A percentile compares a stretch with the other conserved stretches of the same genome.
phyloP scores from a whole-genome alignment of 2,888 invertebrate genomes.

The Amiota mariae region DNA sequence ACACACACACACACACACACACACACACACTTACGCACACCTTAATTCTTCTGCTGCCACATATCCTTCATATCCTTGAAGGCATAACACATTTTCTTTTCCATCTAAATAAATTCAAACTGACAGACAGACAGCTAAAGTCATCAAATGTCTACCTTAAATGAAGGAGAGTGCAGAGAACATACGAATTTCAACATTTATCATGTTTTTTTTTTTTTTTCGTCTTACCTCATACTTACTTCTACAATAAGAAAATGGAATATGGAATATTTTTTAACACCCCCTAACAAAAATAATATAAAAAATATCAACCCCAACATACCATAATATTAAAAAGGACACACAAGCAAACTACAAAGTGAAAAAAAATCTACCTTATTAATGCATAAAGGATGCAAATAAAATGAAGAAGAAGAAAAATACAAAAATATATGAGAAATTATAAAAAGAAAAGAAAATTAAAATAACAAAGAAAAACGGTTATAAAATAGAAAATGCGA shows the following conservation, averaged over 20 bases:
- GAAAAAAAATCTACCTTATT: constrained; percentile 25
- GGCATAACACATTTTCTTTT: not conserved
- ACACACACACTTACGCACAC: too few species aligned
- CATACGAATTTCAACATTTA: constrained; percentile 1
- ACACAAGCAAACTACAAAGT: not conserved
- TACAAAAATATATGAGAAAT: not conserved
- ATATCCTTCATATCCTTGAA: not conserved
- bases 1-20: too few species aligned
- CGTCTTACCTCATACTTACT: not conserved
- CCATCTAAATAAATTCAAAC: not conserved
- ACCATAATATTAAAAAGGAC: constrained; percentile 36
- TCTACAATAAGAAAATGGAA: not conserved
- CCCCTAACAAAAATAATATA: constrained; percentile 9
- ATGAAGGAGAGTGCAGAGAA: too few species aligned
- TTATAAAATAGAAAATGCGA: not conserved
- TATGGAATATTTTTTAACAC: constrained; percentile 5
- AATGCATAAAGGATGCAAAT: too few species aligned
- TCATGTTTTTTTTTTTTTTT: constrained; percentile 11
- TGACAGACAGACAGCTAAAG: constrained; percentile 2
- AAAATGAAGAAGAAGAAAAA: not conserved
- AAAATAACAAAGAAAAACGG: not conserved
- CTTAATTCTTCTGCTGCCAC: too few species aligned
- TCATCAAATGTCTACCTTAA: constrained; percentile 2
- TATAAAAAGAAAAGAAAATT: not conserved
- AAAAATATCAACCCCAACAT: constrained; percentile 51